Percentiles rank a stretch among this genome's conserved stretches.
phyloP scores from a whole-genome alignment of 2,113 vertebrate species.

The Thryonomys swinderianus region DNA sequence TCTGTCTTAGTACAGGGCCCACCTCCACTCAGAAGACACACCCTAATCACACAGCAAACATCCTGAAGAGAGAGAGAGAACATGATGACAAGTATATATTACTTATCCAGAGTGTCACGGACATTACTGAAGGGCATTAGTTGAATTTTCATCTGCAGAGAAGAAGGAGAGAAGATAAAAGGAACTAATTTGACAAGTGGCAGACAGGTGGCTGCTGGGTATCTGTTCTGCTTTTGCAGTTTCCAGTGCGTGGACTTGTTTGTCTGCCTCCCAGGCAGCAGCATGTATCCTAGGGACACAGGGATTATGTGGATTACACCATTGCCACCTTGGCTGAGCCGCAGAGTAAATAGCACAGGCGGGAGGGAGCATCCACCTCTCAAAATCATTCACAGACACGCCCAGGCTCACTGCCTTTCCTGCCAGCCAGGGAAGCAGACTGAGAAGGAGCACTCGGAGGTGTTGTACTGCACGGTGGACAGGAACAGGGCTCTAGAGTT shows the following conservation, averaged over 20 bases:
- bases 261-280: background rate
- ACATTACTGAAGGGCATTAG: background rate
- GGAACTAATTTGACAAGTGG: background rate
- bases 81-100: background rate
- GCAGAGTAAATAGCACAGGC: background rate
- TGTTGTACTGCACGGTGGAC: background rate
- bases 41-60: background rate
- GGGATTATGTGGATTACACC: constrained; percentile 21
- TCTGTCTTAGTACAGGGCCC: background rate
- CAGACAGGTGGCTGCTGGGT: background rate
- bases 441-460: background rate
- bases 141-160: background rate
- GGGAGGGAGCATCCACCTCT: background rate
- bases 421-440: background rate
- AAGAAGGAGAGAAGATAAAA: background rate
- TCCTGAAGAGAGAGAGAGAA: background rate
- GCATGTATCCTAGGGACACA: constrained; percentile 1
- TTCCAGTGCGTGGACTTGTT: background rate
- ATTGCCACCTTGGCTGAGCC: background rate
- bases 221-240: background rate
- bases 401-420: constrained; percentile 22
- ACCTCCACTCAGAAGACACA: background rate
- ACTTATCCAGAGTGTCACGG: no score
- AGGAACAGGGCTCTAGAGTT: background rate
- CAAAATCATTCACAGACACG: background rate